A percentile compares a stretch with the other conserved stretches of the same genome.
Evolutionary conservation across 2,888 invertebrate species (phyloP).

Genomic region (Plebejus anna): DNA sequence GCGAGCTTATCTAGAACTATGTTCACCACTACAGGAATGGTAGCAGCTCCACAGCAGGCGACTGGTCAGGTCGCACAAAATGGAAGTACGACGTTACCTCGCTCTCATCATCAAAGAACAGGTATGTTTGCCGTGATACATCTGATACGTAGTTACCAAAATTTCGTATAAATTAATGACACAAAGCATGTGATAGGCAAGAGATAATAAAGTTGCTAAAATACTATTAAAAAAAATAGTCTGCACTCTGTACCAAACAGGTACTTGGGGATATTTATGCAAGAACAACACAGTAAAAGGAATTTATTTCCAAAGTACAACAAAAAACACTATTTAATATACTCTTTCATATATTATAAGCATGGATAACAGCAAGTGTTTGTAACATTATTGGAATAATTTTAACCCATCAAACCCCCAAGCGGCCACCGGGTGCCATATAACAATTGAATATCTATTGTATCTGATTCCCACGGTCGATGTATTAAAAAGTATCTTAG

Average conservation of each 20-base stretch:
- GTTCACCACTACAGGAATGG: constrained; percentile 69
- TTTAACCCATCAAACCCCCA: too few relatives aligned
- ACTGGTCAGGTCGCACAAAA: constrained; percentile 68
- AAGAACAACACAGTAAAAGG: too few relatives aligned
- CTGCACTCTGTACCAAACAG: too few relatives aligned
- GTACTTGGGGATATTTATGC: too few relatives aligned
- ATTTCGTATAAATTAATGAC: background rate
- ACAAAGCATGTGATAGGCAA: background rate
- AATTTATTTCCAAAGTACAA: background rate
- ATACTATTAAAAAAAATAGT: too few relatives aligned
- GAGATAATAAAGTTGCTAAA: too few relatives aligned
- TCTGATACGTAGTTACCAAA: background rate
- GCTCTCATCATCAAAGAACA: constrained; percentile 75
- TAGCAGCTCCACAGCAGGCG: constrained; percentile 70
- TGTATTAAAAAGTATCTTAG: too few relatives aligned
- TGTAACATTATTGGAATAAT: background rate
- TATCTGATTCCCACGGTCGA: too few relatives aligned
- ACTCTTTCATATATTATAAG: too few relatives aligned
- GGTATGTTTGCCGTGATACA: constrained; percentile 45
- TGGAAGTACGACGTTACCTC: constrained; percentile 71
- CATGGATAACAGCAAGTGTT: background rate
- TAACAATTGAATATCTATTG: too few relatives aligned
- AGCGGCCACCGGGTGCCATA: too few relatives aligned
- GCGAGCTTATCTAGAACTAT: constrained; percentile 55
- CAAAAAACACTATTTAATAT: too few relatives aligned